phyloP scores from a whole-genome alignment of 2,888 invertebrate genomes.

The Rotaria macrura region DNA sequence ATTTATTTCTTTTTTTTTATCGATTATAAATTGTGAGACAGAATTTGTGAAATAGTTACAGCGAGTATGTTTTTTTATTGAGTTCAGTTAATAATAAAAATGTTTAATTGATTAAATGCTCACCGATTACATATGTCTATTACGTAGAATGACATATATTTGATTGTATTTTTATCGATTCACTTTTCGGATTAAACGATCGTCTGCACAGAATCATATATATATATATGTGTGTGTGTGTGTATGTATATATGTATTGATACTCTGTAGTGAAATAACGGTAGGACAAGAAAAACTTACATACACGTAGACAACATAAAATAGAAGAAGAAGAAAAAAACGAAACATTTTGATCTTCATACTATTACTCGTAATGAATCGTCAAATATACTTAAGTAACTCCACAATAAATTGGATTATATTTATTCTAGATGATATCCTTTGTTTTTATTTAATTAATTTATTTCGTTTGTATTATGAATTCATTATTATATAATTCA shows the following conservation, averaged over 20 bases:
- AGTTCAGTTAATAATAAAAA: background rate
- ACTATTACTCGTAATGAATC: too few relatives aligned
- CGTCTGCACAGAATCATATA: background rate
- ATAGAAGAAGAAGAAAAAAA: too few relatives aligned
- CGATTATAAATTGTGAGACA: background rate
- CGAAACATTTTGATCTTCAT: too few relatives aligned
- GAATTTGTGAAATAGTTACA: background rate
- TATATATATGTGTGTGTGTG: too few relatives aligned
- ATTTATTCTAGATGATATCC: background rate
- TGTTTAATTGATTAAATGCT: background rate
- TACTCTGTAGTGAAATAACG: background rate
- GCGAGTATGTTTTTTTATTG: background rate
- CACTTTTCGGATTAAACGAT: background rate
- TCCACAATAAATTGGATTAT: too few relatives aligned
- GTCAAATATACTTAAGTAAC: too few relatives aligned
- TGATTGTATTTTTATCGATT: background rate
- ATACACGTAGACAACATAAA: background rate
- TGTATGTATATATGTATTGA: too few relatives aligned
- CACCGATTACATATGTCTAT: background rate
- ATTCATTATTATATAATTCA: background rate
- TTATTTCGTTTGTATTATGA: background rate
- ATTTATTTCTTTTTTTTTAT: background rate
- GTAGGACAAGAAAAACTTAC: background rate
- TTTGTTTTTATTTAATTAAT: background rate
- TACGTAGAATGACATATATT: background rate